A percentile compares a stretch with the other conserved stretches of the same genome.
phyloP scores from a whole-genome alignment of 2,113 vertebrate species.

The Rhodinocichla rosea region DNA sequence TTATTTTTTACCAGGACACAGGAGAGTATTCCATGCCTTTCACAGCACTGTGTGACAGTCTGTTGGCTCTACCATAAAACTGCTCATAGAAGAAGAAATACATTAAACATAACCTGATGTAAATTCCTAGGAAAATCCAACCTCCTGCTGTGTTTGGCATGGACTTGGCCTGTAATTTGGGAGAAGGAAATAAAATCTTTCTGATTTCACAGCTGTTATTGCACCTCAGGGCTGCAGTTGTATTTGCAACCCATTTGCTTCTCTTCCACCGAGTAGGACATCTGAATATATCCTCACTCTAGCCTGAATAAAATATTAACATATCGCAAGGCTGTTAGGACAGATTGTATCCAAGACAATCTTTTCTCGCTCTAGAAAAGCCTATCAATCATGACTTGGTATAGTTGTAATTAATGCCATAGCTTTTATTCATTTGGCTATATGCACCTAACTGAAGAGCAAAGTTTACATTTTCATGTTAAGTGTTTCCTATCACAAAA shows the following conservation, averaged over 20 bases:
- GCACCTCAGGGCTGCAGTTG: conserved; percentile 34
- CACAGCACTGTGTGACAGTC: background rate
- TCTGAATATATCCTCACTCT: conserved; percentile 65
- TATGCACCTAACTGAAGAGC: conserved; percentile 11
- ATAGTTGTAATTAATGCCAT: conserved; percentile 66
- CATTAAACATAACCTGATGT: conserved; percentile 48
- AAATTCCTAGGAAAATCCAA: conserved; percentile 19
- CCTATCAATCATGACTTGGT: conserved; percentile 70
- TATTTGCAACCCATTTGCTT: conserved; percentile 8
- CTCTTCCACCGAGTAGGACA: background rate
- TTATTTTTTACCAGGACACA: background rate
- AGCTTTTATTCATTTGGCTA: conserved; percentile 55
- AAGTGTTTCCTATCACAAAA: conserved; percentile 15
- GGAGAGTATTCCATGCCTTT: background rate
- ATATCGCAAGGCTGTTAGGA: conserved; percentile 70
- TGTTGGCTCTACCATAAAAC: background rate
- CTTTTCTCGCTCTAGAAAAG: conserved; percentile 61
- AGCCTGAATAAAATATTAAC: conserved; percentile 70
- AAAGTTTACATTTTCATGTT: background rate
- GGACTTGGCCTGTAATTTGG: conserved; percentile 26
- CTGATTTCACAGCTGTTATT: conserved; percentile 25
- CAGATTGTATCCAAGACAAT: conserved; percentile 73
- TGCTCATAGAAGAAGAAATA: conserved; percentile 7
- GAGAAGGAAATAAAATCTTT: background rate
- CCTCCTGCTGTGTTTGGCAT: conserved; percentile 13